Percentiles rank a stretch among this genome's conserved stretches.
These are phyloP conservation scores for Calameuta idolon DNA, from an alignment of 2,888 invertebrate species.

Conservation along the genomic window DNA sequence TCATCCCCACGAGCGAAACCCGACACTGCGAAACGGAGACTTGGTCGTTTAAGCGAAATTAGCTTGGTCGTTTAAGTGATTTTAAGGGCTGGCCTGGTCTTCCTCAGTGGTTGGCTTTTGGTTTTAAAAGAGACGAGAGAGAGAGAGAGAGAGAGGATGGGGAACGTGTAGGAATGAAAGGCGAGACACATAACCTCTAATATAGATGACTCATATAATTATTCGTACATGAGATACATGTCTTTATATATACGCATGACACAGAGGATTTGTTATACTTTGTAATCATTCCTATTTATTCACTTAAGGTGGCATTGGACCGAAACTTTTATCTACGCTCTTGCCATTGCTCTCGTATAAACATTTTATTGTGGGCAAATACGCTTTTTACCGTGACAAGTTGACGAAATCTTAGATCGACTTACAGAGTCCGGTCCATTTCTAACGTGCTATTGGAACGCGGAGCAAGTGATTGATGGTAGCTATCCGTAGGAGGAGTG, in stretches of 20 bases:
- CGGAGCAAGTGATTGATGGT: neutral
- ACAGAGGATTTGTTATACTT: neutral
- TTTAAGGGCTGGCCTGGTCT: conserved; percentile 14
- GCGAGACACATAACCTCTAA: neutral
- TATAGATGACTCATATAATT: neutral
- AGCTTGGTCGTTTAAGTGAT: conserved; percentile 27
- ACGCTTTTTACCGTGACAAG: neutral
- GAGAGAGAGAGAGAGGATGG: conserved; percentile 8
- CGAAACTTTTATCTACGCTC: neutral
- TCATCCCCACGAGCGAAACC: neutral
- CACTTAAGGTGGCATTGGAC: neutral
- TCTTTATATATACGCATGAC: neutral
- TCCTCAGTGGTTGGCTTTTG: neutral
- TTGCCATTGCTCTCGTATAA: neutral
- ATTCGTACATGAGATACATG: neutral
- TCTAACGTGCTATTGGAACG: neutral
- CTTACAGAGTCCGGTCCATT: neutral
- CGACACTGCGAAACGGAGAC: conserved; percentile 24
- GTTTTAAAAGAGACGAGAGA: conserved; percentile 18
- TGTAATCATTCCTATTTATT: neutral
- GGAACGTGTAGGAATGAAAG: neutral
- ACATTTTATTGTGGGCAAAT: neutral
- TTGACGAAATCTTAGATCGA: neutral
- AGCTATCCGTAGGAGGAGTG: neutral
- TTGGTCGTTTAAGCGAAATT: conserved; percentile 22